Evolutionary conservation across 2,113 vertebrate species (phyloP), one percentile per base, ranked within the genome.

Genomic region (Chloropsis cyanopogon): DNA sequence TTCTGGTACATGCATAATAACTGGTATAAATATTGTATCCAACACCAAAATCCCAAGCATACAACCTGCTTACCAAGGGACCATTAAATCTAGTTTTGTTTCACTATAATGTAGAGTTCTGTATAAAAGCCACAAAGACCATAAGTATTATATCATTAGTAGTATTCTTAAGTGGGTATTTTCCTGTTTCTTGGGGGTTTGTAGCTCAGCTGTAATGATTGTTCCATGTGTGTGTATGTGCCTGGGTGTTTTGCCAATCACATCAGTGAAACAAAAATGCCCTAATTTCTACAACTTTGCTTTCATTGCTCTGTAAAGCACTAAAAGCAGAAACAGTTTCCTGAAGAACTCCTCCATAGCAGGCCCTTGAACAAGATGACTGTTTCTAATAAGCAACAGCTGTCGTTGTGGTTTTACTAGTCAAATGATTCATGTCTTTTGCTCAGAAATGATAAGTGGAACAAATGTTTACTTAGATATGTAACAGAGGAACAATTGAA

Each of bases 391-490:
- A 97, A 97, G 97, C 98, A 98, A 97, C 98, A 98, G 98, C 98
- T 98, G 98, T 96, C 96, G 91, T 94, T 97, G 97, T 85, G 97
- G 97, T 98, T 98, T 97, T 98, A 94, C 95, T 96, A 96, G 97
- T 97, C 96, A 93, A 98, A 96, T 98, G 98, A 98, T 98, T 98
- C 98, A 98, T 98, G 98, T 98, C 98, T 97, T 96, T 97, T 98
- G 97, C 97, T 97, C 97, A 97, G 98, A 98, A 98, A 98, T 97
- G 98, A 98, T 98, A 98, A 98, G 97, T 97, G 97, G 98, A 98
- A 98, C 97, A 98, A 98, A 98, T 98, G 98, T 98, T 99, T 98
- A 98, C 98, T 98, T 97, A 97, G 97, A 97, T 97, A 97, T 97
- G 97, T 98, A 97, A 97, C 98, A 98, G 94, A 97, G 95, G 94